Conservation (phyloP, 2,113 vertebrate species). For the Melanotaenia duboulayi region DNA sequence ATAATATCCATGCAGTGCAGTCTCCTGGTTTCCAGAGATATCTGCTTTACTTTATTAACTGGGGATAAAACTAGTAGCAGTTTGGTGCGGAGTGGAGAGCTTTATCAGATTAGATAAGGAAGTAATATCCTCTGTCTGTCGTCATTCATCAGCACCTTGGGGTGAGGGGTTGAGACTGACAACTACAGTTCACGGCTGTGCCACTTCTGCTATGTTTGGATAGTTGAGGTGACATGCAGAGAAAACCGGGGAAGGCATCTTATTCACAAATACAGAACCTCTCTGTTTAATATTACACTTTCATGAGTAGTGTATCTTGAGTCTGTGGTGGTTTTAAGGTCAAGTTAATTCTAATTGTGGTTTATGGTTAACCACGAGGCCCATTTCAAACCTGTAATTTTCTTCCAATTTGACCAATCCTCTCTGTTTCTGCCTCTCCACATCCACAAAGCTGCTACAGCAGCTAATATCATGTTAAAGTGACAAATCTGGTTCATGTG, state of each 20-base stretch:
- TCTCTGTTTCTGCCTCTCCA: slow-evolving; percentile 2
- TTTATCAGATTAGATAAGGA: slow-evolving; percentile 59
- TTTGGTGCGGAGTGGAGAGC: slow-evolving; percentile 16
- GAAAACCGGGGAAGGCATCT: not conserved
- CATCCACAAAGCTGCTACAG: not conserved
- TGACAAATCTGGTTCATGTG: too few species aligned
- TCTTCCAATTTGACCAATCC: slow-evolving; percentile 14
- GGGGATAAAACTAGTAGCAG: slow-evolving; percentile 23
- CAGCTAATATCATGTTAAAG: not conserved
- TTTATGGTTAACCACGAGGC: slow-evolving; percentile 36
- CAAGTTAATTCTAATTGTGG: slow-evolving; percentile 32
- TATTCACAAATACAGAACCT: slow-evolving; percentile 9
- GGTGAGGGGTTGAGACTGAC: slow-evolving; percentile 24
- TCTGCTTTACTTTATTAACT: slow-evolving; percentile 11
- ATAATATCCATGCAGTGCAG: slow-evolving; percentile 18
- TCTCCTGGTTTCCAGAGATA: slow-evolving; percentile 46
- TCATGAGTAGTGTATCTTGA: slow-evolving; percentile 8
- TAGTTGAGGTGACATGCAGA: slow-evolving; percentile 24
- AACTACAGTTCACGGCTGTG: slow-evolving; percentile 14
- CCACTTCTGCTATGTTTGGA: slow-evolving; percentile 8
- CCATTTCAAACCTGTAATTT: slow-evolving; percentile 15
- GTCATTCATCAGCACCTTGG: slow-evolving; percentile 37
- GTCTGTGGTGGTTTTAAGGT: slow-evolving; percentile 25
- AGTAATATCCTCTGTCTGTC: slow-evolving; percentile 61
- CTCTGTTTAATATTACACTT: not conserved